These are phyloP conservation scores for Ageneiosus marmoratus DNA, from an alignment of 2,113 vertebrate species.

Conservation along the genomic window DNA sequence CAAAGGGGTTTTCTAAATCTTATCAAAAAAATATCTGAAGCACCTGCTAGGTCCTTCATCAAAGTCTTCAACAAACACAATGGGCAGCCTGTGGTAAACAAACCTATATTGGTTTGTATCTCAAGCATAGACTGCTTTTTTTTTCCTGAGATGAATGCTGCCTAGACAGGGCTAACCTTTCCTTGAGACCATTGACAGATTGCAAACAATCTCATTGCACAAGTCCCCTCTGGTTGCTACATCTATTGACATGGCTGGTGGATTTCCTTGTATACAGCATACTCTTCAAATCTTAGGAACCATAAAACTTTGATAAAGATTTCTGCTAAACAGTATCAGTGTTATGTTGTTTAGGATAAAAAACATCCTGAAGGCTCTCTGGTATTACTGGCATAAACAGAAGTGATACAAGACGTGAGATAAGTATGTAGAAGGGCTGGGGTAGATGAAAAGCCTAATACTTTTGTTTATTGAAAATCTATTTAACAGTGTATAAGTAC, in stretches of 20 bases:
- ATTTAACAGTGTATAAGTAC: neutral
- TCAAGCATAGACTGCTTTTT: neutral
- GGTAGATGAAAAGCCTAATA: neutral
- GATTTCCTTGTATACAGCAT: neutral
- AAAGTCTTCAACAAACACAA: neutral
- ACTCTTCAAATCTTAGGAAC: neutral
- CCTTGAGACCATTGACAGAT: neutral
- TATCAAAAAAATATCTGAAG: slow-evolving; percentile 1
- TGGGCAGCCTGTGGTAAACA: neutral
- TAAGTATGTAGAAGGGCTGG: neutral
- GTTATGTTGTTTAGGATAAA: slow-evolving; percentile 5
- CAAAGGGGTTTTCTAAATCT: neutral
- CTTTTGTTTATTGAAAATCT: neutral
- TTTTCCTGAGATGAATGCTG: neutral
- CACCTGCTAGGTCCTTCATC: neutral
- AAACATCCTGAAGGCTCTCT: neutral
- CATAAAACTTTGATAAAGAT: neutral
- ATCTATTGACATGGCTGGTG: neutral
- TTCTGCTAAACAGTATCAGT: neutral
- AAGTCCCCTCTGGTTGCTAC: slow-evolving; percentile 12
- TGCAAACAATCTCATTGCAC: neutral
- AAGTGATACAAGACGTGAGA: neutral
- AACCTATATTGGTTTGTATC: slow-evolving; percentile 8
- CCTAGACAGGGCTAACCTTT: neutral
- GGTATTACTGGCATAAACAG: neutral